Conservation (phyloP, 2,888 invertebrate genomes). For the Polyommatus icarus region DNA sequence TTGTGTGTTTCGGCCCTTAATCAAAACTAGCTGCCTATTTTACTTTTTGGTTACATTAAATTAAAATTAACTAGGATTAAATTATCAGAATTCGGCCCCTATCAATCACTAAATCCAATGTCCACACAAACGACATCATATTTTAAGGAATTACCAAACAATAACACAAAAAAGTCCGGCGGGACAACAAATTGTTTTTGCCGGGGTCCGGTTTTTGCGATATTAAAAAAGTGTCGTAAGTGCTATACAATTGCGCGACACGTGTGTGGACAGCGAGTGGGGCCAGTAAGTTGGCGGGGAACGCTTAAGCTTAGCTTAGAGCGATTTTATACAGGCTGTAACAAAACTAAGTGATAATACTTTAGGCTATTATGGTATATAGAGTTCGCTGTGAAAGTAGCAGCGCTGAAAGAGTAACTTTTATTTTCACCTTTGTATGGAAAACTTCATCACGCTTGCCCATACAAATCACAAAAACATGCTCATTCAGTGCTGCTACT, state of each 20-base stretch:
- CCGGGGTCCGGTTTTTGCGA: conserved; percentile 44
- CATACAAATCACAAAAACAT: too few relatives aligned
- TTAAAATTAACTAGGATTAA: not conserved
- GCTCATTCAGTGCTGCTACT: too few relatives aligned
- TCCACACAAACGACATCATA: not conserved
- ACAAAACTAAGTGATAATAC: too few relatives aligned
- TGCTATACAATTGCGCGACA: conserved; percentile 67
- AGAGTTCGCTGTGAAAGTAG: too few relatives aligned
- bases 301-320: not conserved
- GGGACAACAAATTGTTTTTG: conserved; percentile 63
- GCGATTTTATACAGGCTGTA: not conserved
- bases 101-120: conserved; percentile 12
- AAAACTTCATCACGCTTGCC: too few relatives aligned
- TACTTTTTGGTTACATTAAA: too few relatives aligned
- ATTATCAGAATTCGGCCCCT: not conserved
- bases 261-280: conserved; percentile 54
- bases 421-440: too few relatives aligned
- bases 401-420: too few relatives aligned
- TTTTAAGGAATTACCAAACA: conserved; percentile 44
- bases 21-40: too few relatives aligned
- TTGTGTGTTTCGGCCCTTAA: too few relatives aligned
- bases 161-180: conserved; percentile 47
- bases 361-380: too few relatives aligned
- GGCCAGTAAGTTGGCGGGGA: conserved; percentile 48
- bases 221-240: conserved; percentile 72